Base-by-base conservation (phyloP, 2,797 vertebrate genomes). In the Selene dorsalis region DNA sequence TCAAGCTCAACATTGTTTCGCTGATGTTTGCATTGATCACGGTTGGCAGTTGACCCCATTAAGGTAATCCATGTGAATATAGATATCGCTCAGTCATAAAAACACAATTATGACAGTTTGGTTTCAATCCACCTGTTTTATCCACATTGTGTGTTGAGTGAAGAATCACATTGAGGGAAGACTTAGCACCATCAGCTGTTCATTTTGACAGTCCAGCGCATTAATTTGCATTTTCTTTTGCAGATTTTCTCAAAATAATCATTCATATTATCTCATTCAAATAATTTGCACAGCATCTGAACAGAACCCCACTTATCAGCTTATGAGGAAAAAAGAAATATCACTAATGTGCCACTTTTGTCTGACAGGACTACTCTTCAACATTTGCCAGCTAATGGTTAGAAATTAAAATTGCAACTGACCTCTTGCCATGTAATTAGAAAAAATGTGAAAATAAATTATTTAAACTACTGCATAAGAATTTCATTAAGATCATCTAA, bases 351-450 rank as follows among this genome's bases (percentile, higher is more conserved):
- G 41, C 5, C 13, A 43, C 41, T 43, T 43, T 43, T 14, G 13
- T 17, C 11, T 41, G 39, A 41, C 39, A 41, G 41, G 50, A 59
- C 68, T 52, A 45, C 61, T 26, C 7, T 26, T n/a, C 8, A 61
- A 26, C 45, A 53, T 22, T 55, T 30, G 6, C n/a, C 3, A 16
- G 7, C 22, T 73, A 16, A 9, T 22, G 13, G 3, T 56, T 59
- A 28, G 53, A 65, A 69, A 69, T 55, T 14, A 32, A 26, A 14
- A 55, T 35, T 35, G 32, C 32, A 50, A 62, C 47, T 55, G 47
- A 30, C 10, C 13, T 70, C 58, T 79, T 56, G 53, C 30, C 57
- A 39, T 43, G 32, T 45, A 64, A 75, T 74, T 22, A 57, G 43
- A 73, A 28, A 52, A 12, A 22, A 52, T 24, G 14, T 35, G 32